These are phyloP conservation scores for Hylaeus anthracinus DNA, from an alignment of 1,140 invertebrate genomes.

Conservation along the genomic window DNA sequence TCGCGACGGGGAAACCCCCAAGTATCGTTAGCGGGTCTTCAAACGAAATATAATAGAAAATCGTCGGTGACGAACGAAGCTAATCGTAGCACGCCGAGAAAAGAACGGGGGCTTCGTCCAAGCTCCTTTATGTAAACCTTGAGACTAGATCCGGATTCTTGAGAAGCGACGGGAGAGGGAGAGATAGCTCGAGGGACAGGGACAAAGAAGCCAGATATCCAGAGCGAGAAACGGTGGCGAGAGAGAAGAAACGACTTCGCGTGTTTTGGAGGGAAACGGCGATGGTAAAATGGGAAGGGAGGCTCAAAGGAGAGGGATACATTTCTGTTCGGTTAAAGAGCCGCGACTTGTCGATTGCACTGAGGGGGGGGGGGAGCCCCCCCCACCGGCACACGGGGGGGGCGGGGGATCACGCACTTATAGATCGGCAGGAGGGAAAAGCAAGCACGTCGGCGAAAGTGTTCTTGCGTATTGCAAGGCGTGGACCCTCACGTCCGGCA, in stretches of 20 bases:
- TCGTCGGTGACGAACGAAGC: slow-evolving; percentile 53
- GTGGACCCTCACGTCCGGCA: slow-evolving; percentile 61
- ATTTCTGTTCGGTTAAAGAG: slow-evolving; percentile 55
- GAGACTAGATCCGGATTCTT: slow-evolving; percentile 79
- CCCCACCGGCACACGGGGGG: too few relatives aligned
- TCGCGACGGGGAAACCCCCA: slow-evolving; percentile 21
- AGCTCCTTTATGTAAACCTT: slow-evolving; percentile 79
- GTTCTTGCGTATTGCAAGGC: slow-evolving; percentile 69
- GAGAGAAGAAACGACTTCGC: neutral
- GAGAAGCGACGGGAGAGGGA: slow-evolving; percentile 50
- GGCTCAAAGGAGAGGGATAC: slow-evolving; percentile 62
- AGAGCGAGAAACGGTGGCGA: slow-evolving; percentile 24
- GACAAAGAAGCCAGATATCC: neutral
- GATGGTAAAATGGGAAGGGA: slow-evolving; percentile 25
- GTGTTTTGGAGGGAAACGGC: slow-evolving; percentile 52
- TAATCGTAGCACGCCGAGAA: slow-evolving; percentile 53
- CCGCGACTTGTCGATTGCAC: slow-evolving; percentile 7
- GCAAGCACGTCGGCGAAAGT: slow-evolving; percentile 75
- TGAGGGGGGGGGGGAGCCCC: neutral
- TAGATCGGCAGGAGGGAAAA: slow-evolving; percentile 69
- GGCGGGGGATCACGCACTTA: slow-evolving; percentile 59
- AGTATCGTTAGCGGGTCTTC: slow-evolving; percentile 40
- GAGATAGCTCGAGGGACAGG: neutral
- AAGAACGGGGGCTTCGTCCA: slow-evolving; percentile 57
- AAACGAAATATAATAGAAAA: slow-evolving; percentile 50